Evolutionary conservation across 2,797 vertebrate species (phyloP), one percentile per base, ranked within the genome.

Genomic region (Onychomys arenicola): DNA sequence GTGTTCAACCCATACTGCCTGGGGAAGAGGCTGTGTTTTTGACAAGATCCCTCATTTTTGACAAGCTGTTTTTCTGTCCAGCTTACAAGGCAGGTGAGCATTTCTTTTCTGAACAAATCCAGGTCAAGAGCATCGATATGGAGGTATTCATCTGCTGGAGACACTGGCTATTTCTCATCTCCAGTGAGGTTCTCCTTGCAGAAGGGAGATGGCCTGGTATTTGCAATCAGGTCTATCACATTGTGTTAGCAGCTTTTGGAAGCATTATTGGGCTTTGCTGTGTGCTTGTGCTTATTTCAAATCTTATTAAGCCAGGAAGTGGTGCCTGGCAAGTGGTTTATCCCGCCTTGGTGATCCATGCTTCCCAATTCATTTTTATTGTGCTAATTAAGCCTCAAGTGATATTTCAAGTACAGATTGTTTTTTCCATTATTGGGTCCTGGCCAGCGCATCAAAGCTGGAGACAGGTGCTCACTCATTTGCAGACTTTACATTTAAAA

Each of bases 291-390:
- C 94, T 46, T 69, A 97, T 98, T 98, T 98, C 95, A 98, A 96
- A 98, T 98, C 97, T 98, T 98, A 98, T 96, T 97, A 98, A 96
- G 93, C 89, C 97, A 97, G 96, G 97, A 98, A 97, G 83, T 88
- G 90, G 96, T 97, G 95, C 96, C 95, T 98, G 95, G 93, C 97
- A 98, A 98, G 97, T 96, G 80, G 92, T 97, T 98, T 91, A 65
- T 96, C 93, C 95, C 91, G 73, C 91, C 94, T 98, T 98, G 98
- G 11, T 17, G 98, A 87, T 97, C 98, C 96, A 90, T 95, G 96
- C 80, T 61, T 98, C 82, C 96, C 89, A 96, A 98, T 98, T 98
- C 92, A 97, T 98, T 98, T 98, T 98, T 98, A 98, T 98, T 96
- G 96, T 98, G 96, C 90, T 97, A 98, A 97, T 98, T 98, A 97